Evolutionary conservation across 64 coral and sea anemone species (phyloP).

Genomic region (Montipora cactus): DNA sequence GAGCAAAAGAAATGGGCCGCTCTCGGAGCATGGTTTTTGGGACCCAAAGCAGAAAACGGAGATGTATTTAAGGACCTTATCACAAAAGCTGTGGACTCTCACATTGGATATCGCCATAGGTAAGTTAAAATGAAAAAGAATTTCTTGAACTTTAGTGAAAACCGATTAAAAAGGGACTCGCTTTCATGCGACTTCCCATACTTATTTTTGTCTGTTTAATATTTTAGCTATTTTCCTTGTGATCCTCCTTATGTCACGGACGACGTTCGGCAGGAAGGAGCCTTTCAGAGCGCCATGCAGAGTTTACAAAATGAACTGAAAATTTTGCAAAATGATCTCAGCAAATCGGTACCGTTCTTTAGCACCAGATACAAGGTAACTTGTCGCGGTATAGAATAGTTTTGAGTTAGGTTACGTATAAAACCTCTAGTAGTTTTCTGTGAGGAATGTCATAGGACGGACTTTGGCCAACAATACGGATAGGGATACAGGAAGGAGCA

Average conservation of each 20-base stretch:
- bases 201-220: neutral
- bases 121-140: neutral
- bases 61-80: slow-evolving; percentile 57
- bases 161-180: neutral
- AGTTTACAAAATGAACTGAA: slow-evolving; percentile 50
- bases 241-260: slow-evolving; percentile 77
- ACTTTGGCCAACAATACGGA: no score
- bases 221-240: slow-evolving; percentile 63
- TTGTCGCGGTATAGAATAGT: neutral
- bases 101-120: slow-evolving; percentile 57
- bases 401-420: no score
- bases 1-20: slow-evolving; percentile 60
- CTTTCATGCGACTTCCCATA: no score
- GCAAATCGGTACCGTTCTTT: slow-evolving; percentile 77
- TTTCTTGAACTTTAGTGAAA: neutral
- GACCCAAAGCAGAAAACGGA: slow-evolving; percentile 77
- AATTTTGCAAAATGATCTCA: slow-evolving; percentile 62
- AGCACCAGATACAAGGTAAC: slow-evolving; percentile 77
- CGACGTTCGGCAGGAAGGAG: slow-evolving; percentile 52
- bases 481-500: no score
- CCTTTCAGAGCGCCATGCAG: slow-evolving; percentile 51
- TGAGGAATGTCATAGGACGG: no score
- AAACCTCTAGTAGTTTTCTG: no score
- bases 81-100: slow-evolving; percentile 48
- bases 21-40: slow-evolving; percentile 78